Percentiles rank a stretch among this genome's conserved stretches.
phyloP scores from a whole-genome alignment of 2,888 invertebrate genomes.

The Prostheceraeus crozeri region DNA sequence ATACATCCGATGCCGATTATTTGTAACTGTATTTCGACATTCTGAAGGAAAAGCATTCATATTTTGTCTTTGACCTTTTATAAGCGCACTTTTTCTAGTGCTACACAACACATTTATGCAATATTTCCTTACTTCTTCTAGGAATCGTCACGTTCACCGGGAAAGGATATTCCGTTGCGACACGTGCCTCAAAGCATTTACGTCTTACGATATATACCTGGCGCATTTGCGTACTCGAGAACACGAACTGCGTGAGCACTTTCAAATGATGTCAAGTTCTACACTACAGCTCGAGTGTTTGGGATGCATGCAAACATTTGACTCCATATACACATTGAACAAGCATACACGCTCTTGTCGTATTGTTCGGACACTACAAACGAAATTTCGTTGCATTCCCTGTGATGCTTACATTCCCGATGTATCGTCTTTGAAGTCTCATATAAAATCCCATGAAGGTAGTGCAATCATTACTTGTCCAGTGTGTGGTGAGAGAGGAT shows the following conservation, averaged over 20 bases:
- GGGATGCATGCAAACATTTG: constrained; percentile 34
- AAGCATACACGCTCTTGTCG: constrained; percentile 36
- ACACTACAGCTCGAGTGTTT: constrained; percentile 28
- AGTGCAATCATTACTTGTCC: constrained; percentile 38
- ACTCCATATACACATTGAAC: constrained; percentile 34
- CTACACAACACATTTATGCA: too few species aligned
- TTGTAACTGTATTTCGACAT: too few species aligned
- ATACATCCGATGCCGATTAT: too few species aligned
- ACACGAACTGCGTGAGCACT: constrained; percentile 31
- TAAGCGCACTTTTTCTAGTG: too few species aligned
- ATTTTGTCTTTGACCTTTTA: too few species aligned
- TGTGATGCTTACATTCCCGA: constrained; percentile 36
- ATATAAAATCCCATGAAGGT: constrained; percentile 37
- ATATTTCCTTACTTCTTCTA: too few species aligned
- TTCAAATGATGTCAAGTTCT: constrained; percentile 28
- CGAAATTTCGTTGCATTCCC: constrained; percentile 36
- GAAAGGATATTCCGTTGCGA: constrained; percentile 30
- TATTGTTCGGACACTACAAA: constrained; percentile 33
- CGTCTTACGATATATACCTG: constrained; percentile 31
- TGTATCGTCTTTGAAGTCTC: constrained; percentile 30
- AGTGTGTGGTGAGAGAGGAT: constrained; percentile 35
- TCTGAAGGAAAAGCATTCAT: too few species aligned
- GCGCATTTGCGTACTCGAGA: constrained; percentile 31
- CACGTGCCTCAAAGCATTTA: constrained; percentile 31
- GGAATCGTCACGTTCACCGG: constrained; percentile 21